Percentiles rank a stretch among this genome's conserved stretches.
phyloP scores from a whole-genome alignment of 2,113 vertebrate genomes.

The Dipodomys merriami region DNA sequence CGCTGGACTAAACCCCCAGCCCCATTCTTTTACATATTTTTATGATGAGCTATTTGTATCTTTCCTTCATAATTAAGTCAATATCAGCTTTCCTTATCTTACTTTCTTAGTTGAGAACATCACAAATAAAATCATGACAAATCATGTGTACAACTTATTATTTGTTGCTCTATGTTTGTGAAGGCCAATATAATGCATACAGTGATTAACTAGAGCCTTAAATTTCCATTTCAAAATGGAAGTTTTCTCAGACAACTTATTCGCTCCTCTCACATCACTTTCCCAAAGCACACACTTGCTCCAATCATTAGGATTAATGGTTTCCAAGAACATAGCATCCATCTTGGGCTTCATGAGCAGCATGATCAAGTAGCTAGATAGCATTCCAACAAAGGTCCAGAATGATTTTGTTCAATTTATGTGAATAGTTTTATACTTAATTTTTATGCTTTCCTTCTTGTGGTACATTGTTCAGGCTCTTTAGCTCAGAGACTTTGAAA shows the following conservation, averaged over 20 bases:
- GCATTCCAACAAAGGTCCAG: neutral
- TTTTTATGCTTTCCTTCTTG: neutral
- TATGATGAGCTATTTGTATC: neutral
- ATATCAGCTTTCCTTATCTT: neutral
- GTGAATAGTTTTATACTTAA: slow-evolving; percentile 17
- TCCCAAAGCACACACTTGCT: neutral
- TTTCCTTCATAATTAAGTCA: neutral
- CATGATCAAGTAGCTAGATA: neutral
- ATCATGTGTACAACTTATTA: neutral
- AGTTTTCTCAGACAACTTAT: neutral
- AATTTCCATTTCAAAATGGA: neutral
- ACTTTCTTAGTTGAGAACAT: neutral
- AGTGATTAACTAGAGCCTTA: neutral
- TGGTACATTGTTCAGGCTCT: neutral
- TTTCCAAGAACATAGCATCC: neutral
- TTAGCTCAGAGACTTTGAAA: slow-evolving; percentile 5
- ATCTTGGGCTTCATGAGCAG: slow-evolving; percentile 26
- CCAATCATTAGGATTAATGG: neutral
- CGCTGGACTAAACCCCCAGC: too few relatives aligned
- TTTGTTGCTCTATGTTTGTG: neutral
- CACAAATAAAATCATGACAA: neutral
- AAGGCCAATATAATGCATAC: neutral
- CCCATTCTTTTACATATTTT: neutral
- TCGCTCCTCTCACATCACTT: neutral
- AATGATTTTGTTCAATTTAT: neutral